These are phyloP conservation scores for Ciconia boyciana DNA, from an alignment of 2,113 vertebrate species.

Conservation along the genomic window DNA sequence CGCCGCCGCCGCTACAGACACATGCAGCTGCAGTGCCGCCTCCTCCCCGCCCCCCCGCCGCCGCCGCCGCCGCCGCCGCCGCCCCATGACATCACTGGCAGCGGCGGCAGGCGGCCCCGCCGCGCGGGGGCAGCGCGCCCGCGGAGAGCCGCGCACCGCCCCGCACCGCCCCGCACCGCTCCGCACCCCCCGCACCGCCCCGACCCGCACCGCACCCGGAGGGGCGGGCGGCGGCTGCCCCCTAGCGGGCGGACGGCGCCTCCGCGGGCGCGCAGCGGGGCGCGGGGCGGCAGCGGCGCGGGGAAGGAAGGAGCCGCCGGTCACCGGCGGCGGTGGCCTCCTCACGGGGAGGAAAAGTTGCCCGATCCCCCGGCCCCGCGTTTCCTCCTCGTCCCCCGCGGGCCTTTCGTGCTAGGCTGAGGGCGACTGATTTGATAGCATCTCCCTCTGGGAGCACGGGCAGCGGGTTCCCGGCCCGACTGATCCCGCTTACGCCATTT, in stretches of 20 bases:
- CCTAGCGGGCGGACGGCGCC: neutral
- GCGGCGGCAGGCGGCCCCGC: neutral
- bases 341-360: no score
- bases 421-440: rapidly evolving
- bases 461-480: neutral
- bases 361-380: neutral
- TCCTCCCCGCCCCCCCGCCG: constrained; percentile 62
- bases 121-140: neutral
- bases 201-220: neutral
- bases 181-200: neutral
- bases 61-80: constrained; percentile 60
- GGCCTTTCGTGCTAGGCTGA: neutral
- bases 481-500: neutral
- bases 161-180: neutral
- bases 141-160: neutral
- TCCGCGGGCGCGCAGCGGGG: neutral
- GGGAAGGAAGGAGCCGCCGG: neutral
- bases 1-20: constrained; percentile 66
- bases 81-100: constrained; percentile 84
- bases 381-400: no score
- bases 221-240: neutral
- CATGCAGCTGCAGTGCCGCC: constrained; percentile 76
- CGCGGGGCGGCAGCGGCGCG: neutral
- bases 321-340: neutral
- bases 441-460: neutral